Conservation (phyloP, 92 coral and sea anemone genomes). For the Virgularia gustaviana region DNA sequence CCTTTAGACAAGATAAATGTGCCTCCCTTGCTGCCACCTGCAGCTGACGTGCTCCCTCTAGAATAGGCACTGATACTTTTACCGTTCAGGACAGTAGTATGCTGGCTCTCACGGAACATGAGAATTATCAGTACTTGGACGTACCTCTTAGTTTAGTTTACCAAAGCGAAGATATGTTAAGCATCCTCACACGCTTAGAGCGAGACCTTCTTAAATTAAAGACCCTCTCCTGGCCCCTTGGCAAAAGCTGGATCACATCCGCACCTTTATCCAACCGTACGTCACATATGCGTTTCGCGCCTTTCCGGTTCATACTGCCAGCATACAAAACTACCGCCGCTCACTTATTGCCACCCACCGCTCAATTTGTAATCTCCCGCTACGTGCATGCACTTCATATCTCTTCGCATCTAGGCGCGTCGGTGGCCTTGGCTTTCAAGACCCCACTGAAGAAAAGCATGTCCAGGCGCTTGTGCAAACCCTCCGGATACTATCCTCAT, state of each 20-base stretch:
- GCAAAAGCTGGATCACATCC: slow-evolving; percentile 41
- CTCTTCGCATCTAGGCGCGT: slow-evolving; percentile 16
- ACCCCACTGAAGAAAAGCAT: slow-evolving; percentile 22
- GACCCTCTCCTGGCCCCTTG: slow-evolving; percentile 30
- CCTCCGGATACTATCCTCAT: slow-evolving; percentile 23
- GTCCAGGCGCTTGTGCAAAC: slow-evolving; percentile 30
- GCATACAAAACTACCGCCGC: background rate
- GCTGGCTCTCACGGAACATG: no score
- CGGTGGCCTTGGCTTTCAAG: slow-evolving; percentile 42
- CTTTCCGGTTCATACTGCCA: background rate
- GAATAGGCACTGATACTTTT: background rate
- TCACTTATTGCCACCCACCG: slow-evolving; percentile 12
- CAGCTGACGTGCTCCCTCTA: background rate
- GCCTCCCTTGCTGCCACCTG: background rate
- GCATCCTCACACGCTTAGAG: background rate
- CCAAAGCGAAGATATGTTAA: no score
- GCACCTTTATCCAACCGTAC: slow-evolving; percentile 30
- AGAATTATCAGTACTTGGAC: no score
- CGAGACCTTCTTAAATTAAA: background rate
- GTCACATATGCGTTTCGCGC: slow-evolving; percentile 21
- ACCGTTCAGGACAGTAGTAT: background rate
- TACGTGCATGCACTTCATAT: slow-evolving; percentile 1
- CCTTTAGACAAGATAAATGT: background rate
- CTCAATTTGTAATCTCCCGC: slow-evolving; percentile 11
- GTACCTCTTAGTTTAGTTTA: no score